These are phyloP conservation scores for Synergus laeviventris DNA, from an alignment of 2,888 invertebrate species.

Conservation along the genomic window DNA sequence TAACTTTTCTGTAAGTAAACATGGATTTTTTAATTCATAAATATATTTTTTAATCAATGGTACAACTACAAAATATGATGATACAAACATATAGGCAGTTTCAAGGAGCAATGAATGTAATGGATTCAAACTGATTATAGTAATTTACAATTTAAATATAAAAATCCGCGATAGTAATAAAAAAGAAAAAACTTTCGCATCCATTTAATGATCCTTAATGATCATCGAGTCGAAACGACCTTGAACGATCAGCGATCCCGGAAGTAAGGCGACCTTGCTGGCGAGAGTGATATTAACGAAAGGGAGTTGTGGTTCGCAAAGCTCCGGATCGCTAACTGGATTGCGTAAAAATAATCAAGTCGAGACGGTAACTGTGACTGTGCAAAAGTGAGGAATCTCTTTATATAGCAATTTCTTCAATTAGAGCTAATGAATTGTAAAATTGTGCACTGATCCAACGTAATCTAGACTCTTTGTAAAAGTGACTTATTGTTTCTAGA, in stretches of 20 bases:
- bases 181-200: background rate
- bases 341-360: constrained; percentile 47
- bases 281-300: constrained; percentile 41
- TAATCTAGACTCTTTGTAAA: background rate
- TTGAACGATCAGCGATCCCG: constrained; percentile 56
- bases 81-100: too few species aligned
- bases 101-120: background rate
- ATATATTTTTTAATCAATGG: too few species aligned
- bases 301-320: constrained; percentile 49
- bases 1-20: background rate
- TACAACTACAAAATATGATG: too few species aligned
- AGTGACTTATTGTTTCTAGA: too few species aligned
- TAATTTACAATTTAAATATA: background rate
- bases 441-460: too few species aligned
- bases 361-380: constrained; percentile 41
- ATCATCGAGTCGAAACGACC: constrained; percentile 45
- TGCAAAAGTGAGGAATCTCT: constrained; percentile 37
- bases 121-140: background rate
- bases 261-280: constrained; percentile 58
- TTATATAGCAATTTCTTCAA: background rate
- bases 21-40: background rate
- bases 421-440: constrained; percentile 1
- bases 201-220: background rate
- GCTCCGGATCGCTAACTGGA: constrained; percentile 43
- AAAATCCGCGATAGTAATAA: background rate